Evolutionary conservation across 2,113 vertebrate species (phyloP), one percentile per base, ranked within the genome.

Genomic region (Psammodynastes pulverulentus): DNA sequence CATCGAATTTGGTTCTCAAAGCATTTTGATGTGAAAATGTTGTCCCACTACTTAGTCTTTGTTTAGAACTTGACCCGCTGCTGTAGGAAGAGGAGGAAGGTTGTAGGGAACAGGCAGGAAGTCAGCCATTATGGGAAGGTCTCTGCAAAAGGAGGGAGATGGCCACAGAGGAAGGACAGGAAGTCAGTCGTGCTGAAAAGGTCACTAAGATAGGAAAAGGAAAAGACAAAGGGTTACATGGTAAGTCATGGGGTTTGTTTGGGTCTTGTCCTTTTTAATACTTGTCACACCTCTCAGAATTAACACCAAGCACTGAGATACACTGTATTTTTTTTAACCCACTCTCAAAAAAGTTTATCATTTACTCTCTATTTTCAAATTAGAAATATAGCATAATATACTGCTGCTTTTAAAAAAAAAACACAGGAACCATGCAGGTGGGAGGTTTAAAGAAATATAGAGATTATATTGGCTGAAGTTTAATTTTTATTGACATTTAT

Each of bases 401-500:
- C 52, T 34, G 9, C 34, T 91, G 5, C 13, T 88, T 26, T 58
- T 43, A 89, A 94, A n/a, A n/a, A n/a, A n/a, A n/a, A n/a, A n/a
- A 93, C 29, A 43, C 48, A 92, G 90, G 85, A 49, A 58, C 23
- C 46, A 62, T 52, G 23, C 12, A 45, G 79, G 45, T 93, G 91
- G 91, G 52, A 86, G 67, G 92, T 92, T 89, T 89, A 62, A 90
- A 92, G 89, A 54, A 93, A 90, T 90, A 88, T 91, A 93, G 90
- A 93, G 92, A 86, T 96, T 95, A 87, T 86, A 53, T 19, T 93
- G 91, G 48, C 26, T 92, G 93, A 90, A 94, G 87, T 96, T 97
- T 97, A 97, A 96, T 96, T 97, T 97, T 95, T 97, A 97, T 97
- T 97, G 97, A 96, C 95, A 96, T 97, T 96, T 97, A 93, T 96